These are phyloP conservation scores for Morphnarchus princeps DNA, from an alignment of 2,113 vertebrate genomes.

Conservation along the genomic window DNA sequence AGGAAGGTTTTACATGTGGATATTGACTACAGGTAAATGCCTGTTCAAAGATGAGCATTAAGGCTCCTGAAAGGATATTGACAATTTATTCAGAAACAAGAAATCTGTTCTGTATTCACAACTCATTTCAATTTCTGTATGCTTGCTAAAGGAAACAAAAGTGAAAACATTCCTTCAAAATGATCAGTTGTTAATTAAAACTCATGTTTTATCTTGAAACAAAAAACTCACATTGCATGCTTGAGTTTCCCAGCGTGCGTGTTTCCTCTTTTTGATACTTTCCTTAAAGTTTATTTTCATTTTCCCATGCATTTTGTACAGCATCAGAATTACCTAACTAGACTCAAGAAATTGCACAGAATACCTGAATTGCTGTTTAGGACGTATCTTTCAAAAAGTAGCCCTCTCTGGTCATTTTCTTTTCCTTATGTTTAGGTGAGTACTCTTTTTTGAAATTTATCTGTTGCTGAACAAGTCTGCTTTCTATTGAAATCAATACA, in stretches of 20 bases:
- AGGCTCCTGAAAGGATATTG: neutral
- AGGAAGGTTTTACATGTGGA: neutral
- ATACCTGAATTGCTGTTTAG: neutral
- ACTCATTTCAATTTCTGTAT: neutral
- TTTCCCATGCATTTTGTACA: neutral
- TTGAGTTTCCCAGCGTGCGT: neutral
- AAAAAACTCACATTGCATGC: neutral
- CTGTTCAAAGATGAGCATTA: neutral
- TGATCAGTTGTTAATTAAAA: neutral
- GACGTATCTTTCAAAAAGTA: neutral
- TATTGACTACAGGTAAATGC: neutral
- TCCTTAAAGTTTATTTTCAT: neutral
- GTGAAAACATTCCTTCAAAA: neutral
- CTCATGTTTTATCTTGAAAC: neutral
- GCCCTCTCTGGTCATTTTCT: neutral
- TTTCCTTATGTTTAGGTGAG: neutral
- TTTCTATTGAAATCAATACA: neutral
- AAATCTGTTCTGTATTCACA: neutral
- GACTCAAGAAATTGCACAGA: neutral
- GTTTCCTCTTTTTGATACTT: neutral
- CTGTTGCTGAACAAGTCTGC: neutral
- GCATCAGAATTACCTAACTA: constrained; percentile 18
- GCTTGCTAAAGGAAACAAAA: neutral
- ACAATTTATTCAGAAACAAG: neutral
- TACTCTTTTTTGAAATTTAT: neutral